Conservation (phyloP, 2,113 vertebrate genomes). For the Sphyrna mokarran region DNA sequence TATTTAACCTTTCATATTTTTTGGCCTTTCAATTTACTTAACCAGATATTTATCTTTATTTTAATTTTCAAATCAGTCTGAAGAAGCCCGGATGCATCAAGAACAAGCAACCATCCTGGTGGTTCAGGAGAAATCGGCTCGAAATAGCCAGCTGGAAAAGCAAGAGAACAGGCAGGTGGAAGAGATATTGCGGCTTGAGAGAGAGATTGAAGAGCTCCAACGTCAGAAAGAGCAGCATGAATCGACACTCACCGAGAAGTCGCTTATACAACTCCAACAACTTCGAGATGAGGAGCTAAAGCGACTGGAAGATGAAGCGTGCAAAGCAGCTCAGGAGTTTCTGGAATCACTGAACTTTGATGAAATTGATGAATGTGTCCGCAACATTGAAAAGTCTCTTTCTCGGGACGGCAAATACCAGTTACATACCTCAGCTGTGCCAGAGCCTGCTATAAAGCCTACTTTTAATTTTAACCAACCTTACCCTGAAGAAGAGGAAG, state of each 20-base stretch:
- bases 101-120: constrained; percentile 50
- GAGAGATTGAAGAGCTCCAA: constrained; percentile 85
- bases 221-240: constrained; percentile 87
- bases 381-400: constrained; percentile 84
- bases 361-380: constrained; percentile 92
- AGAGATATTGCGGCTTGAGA: constrained; percentile 89
- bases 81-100: constrained; percentile 52
- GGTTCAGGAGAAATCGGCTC: constrained; percentile 50
- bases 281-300: constrained; percentile 82
- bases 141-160: constrained; percentile 48
- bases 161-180: constrained; percentile 82
- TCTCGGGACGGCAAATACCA: constrained; percentile 48
- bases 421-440: constrained; percentile 42
- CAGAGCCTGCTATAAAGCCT: constrained; percentile 49
- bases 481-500: constrained; percentile 74
- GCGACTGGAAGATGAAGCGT: constrained; percentile 84
- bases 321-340: constrained; percentile 89
- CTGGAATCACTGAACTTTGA: constrained; percentile 89
- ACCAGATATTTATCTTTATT: not conserved
- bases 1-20: not conserved
- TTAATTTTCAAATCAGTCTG: constrained; percentile 49
- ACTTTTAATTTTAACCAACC: constrained; percentile 73
- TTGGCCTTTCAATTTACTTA: not conserved
- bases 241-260: constrained; percentile 79
- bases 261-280: constrained; percentile 73